Base-by-base conservation (phyloP, 2,113 vertebrate species). In the Dryoscopus gambensis region DNA sequence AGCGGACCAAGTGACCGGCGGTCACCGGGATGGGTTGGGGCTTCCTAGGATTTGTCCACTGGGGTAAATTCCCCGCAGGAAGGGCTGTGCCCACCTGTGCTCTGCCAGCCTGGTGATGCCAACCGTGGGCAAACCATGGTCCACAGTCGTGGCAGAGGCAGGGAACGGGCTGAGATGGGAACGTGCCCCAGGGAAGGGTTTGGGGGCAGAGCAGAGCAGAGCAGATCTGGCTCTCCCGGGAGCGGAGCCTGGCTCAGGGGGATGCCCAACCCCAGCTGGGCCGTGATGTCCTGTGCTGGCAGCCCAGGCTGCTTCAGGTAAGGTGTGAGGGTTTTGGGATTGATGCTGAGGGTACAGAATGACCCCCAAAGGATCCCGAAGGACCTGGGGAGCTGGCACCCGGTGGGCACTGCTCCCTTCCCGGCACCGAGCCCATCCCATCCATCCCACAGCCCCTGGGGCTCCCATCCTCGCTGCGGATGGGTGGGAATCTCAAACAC, bases 81-180 rank as follows among this genome's bases (percentile, higher is more conserved):
- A n/a, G 44, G 11, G 60, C n/a, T 15, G 13, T 12, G 46, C 9
- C 16, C 20, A 0, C 3, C 28, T 13, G 18, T 24, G 59, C 40
- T 17, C 9, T 33, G 67, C 35, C 71, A 33, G 49, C 50, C 69
- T 6, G 14, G 68, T 0, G 10, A 0, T 27, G 50, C 49, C 50
- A 18, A 0, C 23, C 3, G 0, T 0, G 3, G 31, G 76, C 3
- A 2, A 60, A 31, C 1, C 3, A 13, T 1, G 31, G 5, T 13
- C 3, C 0, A 0, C 0, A 0, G 30, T 3, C 5, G 2, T 0
- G 2, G 52, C 2, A 1, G 11, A 17, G 50, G 60, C 7, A 14
- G 28, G 44, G 47, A 21, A 21, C 0, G n/a, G 47, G 44, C 3
- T 6, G 25, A 13, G 44, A 11, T n/a, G 42, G 60, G 60, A 13